Evolutionary conservation across 2,888 invertebrate genomes (phyloP), one percentile per base, ranked within the genome.

Genomic region (Lasioglossum pauxillum): DNA sequence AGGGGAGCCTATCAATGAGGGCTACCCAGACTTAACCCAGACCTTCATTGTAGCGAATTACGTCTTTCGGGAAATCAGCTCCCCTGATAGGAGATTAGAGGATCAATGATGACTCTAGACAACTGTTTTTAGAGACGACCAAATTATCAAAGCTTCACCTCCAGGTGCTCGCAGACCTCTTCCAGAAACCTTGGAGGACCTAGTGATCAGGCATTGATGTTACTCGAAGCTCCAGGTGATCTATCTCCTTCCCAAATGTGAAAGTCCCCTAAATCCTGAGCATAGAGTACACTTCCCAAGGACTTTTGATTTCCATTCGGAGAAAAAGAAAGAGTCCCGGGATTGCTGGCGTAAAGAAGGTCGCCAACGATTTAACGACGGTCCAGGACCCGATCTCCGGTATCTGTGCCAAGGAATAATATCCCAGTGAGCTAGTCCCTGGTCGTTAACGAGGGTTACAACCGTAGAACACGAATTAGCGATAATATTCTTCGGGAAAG

Each of bases 401-500:
- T 75, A 60, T 46, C 81, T 53, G 73, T 44, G 57, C 38, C 38
- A 41, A 73, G 77, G 46, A 46, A 67, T 73, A 41, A 73, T 72
- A 38, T 16, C 27, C 53, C 53, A 38, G 38, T 19, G 31, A n/a
- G 60, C 44, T 16, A 14, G 71, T 72, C 60, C 76, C 19, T 10
- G 38, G 89, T 92, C 90, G 91, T 93, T 93, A 93, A 87, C 90
- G 89, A 83, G 74, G 82, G 82, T 89, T 89, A 84, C 88, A 82
- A 41, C 69, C 69, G 38, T 19, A 79, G 83, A 53, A 53, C 80
- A 87, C 85, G 82, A 79, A 84, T 88, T 86, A 89, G 83, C 80
- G 82, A 74, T 60, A 75, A 83, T 86, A 74, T 80, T 78, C 80
- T 78, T 38, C 44, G n/a, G 72, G 73, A 82, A 81, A 80, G 76